Base-by-base conservation (phyloP, 2,113 vertebrate genomes). In the Pristiophorus japonicus region DNA sequence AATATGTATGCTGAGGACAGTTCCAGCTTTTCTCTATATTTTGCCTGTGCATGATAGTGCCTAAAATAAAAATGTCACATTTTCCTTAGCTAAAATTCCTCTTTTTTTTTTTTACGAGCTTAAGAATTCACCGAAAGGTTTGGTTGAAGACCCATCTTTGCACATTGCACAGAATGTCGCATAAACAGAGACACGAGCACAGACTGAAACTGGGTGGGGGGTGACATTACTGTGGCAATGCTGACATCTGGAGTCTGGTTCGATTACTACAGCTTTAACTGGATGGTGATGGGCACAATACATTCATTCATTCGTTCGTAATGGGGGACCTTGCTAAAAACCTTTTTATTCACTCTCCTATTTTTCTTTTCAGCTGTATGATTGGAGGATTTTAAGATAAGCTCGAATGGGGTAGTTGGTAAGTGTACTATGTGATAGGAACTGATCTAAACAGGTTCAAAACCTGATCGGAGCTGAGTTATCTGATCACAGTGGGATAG, bases 191-290 rank as follows among this genome's bases (percentile, higher is more conserved):
- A 5, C 18, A 81, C 22, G 1, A 45, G 38, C 38, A 45, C 38
- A 42, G 78, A 88, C 85, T 51, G 42, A 88, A 51, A 51, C 20
- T 20, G 47, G 11, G 62, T n/a, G 42, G 27, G 42, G n/a, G 62
- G 20, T 51, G 66, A 94, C 5, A 63, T 20, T 18, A 0, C 30
- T 94, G 51, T 45, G 66, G 11, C 65, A 34, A 73, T 34, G 38
- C 92, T 94, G 93, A 94, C 42, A 94, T 73, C 93, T 73, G 66
- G 65, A 70, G 93, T 4, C 42, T 47, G 27, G 22, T 51, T 94
- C 6, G 24, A 4, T 45, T 45, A 94, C 93, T 94, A 27, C 66
- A 94, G 38, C 6, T 94, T 94, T 47, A 42, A 90, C 30, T 63
- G 88, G 30, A 91, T 3, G 11, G 27, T 34, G 11, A 30, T 51